These are phyloP conservation scores for Philopedon plagiatum DNA, from an alignment of 2,888 invertebrate genomes.

Conservation along the genomic window DNA sequence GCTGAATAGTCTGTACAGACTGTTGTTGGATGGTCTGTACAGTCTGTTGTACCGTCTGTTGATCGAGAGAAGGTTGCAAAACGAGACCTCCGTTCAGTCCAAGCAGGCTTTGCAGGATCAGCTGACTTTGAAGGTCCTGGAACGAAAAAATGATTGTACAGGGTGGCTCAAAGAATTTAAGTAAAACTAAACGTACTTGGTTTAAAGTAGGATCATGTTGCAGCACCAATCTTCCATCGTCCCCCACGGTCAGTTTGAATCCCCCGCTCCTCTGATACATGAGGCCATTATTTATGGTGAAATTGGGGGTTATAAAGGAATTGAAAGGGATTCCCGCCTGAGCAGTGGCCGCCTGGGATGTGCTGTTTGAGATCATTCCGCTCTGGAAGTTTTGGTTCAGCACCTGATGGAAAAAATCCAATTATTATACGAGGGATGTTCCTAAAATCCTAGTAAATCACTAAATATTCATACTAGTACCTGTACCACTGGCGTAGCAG, in stretches of 20 bases:
- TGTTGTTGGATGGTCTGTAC: conserved; percentile 69
- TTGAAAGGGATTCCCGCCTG: conserved; percentile 62
- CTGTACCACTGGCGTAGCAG: conserved; percentile 65
- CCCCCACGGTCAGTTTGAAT: conserved; percentile 76
- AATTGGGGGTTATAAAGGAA: conserved; percentile 65
- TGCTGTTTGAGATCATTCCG: conserved; percentile 63
- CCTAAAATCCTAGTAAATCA: not conserved
- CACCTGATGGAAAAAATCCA: conserved; percentile 56
- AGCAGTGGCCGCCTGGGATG: conserved; percentile 57
- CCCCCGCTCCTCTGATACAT: conserved; percentile 72
- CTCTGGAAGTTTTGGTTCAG: conserved; percentile 67
- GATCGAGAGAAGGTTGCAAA: conserved; percentile 67
- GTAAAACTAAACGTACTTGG: too few species aligned
- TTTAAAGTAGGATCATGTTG: conserved; percentile 76
- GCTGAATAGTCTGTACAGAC: conserved; percentile 67
- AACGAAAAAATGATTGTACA: too few species aligned
- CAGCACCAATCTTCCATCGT: conserved; percentile 77
- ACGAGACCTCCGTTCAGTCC: conserved; percentile 66
- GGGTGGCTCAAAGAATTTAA: too few species aligned
- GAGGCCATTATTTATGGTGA: conserved; percentile 67
- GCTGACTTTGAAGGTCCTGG: conserved; percentile 67
- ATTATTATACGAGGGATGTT: conserved; percentile 11
- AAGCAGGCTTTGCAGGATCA: conserved; percentile 67
- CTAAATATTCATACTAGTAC: conserved; percentile 50
- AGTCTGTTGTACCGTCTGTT: conserved; percentile 67